Percentiles rank a stretch among this genome's conserved stretches.
Evolutionary conservation across 2,797 vertebrate genomes (phyloP).

Genomic region (Lagodon rhomboides): DNA sequence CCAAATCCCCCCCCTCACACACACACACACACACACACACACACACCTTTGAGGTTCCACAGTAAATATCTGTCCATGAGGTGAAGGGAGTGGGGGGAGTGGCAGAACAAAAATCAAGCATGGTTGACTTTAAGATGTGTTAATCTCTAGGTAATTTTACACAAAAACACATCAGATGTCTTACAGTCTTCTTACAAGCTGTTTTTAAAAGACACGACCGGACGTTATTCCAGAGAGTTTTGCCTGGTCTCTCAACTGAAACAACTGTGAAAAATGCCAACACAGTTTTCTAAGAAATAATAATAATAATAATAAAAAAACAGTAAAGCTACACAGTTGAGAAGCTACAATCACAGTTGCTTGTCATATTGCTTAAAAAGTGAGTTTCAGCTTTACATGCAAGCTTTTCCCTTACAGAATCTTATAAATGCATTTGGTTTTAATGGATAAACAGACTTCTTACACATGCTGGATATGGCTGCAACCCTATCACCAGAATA

Average conservation of each 20-base stretch:
- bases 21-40: too few relatives aligned
- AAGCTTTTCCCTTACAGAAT: too few relatives aligned
- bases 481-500: too few relatives aligned
- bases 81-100: neutral
- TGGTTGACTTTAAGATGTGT: slow-evolving; percentile 46
- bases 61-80: slow-evolving; percentile 15
- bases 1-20: neutral
- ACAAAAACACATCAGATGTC: slow-evolving; percentile 13
- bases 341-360: neutral
- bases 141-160: slow-evolving; percentile 60
- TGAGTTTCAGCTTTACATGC: too few relatives aligned
- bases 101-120: neutral
- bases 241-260: neutral
- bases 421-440: too few relatives aligned
- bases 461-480: too few relatives aligned
- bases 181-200: neutral
- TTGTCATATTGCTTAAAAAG: too few relatives aligned
- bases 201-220: neutral
- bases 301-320: too few relatives aligned
- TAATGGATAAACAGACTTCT: too few relatives aligned
- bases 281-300: neutral
- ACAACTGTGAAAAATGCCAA: neutral
- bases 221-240: neutral
- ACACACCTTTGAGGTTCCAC: slow-evolving; percentile 23
- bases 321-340: neutral